A percentile compares a stretch with the other conserved stretches of the same genome.
phyloP scores from a whole-genome alignment of 2,888 invertebrate species.

The Andrena dorsata region DNA sequence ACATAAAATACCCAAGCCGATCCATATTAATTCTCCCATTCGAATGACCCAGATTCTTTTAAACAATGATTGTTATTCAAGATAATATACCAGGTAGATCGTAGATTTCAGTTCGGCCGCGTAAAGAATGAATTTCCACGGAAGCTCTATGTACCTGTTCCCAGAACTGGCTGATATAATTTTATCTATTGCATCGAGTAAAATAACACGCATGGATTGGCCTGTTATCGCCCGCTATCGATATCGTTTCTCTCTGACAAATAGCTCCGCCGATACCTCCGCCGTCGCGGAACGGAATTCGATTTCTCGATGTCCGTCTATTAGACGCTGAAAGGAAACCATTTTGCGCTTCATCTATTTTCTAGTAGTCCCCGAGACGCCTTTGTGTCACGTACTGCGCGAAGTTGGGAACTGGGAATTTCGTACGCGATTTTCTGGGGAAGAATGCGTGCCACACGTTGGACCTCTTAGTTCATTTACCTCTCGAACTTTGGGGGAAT shows the following conservation, averaged over 20 bases:
- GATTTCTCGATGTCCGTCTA: constrained; percentile 12
- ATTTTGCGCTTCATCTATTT: constrained; percentile 1
- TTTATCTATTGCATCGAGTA: constrained; percentile 9
- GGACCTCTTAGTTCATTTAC: too few relatives aligned
- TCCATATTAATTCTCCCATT: constrained; percentile 2
- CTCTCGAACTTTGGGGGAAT: too few relatives aligned
- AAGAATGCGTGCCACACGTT: too few relatives aligned
- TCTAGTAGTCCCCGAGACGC: neutral
- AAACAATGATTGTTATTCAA: neutral
- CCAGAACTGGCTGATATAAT: neutral
- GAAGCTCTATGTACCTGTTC: neutral
- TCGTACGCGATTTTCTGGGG: neutral
- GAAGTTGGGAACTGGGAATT: neutral
- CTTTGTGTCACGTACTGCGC: neutral
- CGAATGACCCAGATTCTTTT: neutral
- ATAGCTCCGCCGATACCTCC: constrained; percentile 13
- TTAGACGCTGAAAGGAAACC: constrained; percentile 8
- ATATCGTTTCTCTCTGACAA: constrained; percentile 14
- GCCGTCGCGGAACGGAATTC: constrained; percentile 7
- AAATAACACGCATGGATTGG: constrained; percentile 26
- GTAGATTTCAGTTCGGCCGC: neutral
- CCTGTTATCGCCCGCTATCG: constrained; percentile 8
- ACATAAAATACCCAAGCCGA: neutral
- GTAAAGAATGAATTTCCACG: neutral
- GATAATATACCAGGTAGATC: neutral